Conservation (phyloP, 2,888 invertebrate genomes). For the Blastobasis lacticolella region DNA sequence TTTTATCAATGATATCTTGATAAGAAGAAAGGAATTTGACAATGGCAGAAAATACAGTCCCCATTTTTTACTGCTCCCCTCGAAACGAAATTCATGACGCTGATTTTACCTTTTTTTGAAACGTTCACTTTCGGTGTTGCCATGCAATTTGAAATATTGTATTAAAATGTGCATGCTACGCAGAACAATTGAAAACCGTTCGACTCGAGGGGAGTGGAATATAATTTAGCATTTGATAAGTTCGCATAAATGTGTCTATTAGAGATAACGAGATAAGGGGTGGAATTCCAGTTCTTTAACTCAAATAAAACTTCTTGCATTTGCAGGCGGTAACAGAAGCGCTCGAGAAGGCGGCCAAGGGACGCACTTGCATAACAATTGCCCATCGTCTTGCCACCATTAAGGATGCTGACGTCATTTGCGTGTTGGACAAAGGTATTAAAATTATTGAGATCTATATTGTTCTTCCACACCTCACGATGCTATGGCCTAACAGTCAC, state of each 20-base stretch:
- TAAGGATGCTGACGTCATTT: slow-evolving; percentile 87
- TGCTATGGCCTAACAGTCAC: no score
- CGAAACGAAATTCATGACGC: no score
- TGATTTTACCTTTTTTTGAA: no score
- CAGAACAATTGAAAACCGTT: background rate
- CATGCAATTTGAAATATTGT: background rate
- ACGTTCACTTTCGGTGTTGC: background rate
- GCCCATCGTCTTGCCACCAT: slow-evolving; percentile 91
- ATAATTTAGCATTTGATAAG: background rate
- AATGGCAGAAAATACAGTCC: no score
- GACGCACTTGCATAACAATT: slow-evolving; percentile 89
- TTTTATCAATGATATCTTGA: no score
- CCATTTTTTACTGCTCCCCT: no score
- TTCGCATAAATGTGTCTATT: background rate
- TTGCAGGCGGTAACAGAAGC: slow-evolving; percentile 85
- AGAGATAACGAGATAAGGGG: background rate
- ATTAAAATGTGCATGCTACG: background rate
- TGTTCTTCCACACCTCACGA: background rate
- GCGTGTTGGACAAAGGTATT: slow-evolving; percentile 84
- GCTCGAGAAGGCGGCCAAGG: slow-evolving; percentile 84
- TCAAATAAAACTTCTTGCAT: background rate
- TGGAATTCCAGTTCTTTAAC: background rate
- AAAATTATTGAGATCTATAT: background rate
- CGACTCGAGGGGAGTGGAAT: background rate
- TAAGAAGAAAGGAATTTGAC: no score